Evolutionary conservation across 2,113 vertebrate genomes (phyloP), one percentile per base, ranked within the genome.

Genomic region (Menidia beryllina): DNA sequence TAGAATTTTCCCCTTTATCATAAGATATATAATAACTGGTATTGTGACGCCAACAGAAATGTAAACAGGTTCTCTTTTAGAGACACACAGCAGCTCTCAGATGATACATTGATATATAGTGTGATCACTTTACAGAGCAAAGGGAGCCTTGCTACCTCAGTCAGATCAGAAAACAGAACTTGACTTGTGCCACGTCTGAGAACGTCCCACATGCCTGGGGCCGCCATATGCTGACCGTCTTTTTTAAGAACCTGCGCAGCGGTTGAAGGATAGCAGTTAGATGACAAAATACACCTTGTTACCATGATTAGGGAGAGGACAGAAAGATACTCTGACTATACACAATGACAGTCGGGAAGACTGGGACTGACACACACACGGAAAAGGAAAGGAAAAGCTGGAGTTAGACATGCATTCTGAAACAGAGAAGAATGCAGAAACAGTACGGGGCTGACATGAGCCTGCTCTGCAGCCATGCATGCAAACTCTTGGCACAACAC

Each of bases 161-260:
- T 57, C 56, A 93, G 88, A 79, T 92, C 89, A 86, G 89, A 93
- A 90, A 93, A 91, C 78, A 94, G 83, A 88, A 85, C 79, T 81
- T 89, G 88, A 90, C 91, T 91, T 2, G 90, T 90, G 83, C 91
- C 86, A 24, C 83, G 82, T 84, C 83, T 91, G 66, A 94, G 89
- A 84, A 87, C 81, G 79, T 92, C 89, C 91, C 93, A 93, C 89
- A 94, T 90, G 90, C 91, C 89, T 57, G 72, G 87, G 74, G 84
- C 69, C 82, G 87, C 90, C 79, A 53, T 87, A 82, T 91, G 87
- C 90, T 73, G 85, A 65, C 73, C 61, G 58, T 87, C 91, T 89
- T 86, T 90, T 88, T 85, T 88, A 84, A 87, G 82, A 79, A 91
- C 90, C 93, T 94, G 88, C 69, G 81, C 63, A 67, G 85, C 81